phyloP scores from a whole-genome alignment of 2,888 invertebrate genomes.

The Junonia oenone region DNA sequence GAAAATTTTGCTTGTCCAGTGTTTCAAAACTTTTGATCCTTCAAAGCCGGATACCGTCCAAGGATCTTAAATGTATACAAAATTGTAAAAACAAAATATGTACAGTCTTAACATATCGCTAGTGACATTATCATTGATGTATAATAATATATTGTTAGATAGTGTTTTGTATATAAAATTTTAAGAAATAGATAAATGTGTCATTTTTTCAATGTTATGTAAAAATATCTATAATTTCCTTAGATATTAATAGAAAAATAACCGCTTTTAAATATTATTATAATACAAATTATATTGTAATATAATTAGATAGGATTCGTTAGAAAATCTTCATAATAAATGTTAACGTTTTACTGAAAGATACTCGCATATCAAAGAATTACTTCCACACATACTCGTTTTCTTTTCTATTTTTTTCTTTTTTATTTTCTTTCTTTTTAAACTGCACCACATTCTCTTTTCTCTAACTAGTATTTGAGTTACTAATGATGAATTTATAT shows the following conservation, averaged over 20 bases:
- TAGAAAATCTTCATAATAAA: not conserved
- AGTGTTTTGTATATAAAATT: not conserved
- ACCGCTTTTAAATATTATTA: not conserved
- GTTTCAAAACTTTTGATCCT: constrained; percentile 15
- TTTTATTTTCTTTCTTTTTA: too few species aligned
- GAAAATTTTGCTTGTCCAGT: constrained; percentile 22
- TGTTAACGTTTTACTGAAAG: not conserved
- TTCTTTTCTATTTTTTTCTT: too few species aligned
- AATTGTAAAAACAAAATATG: not conserved
- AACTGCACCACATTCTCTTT: too few species aligned
- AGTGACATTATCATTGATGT: not conserved
- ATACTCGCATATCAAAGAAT: not conserved
- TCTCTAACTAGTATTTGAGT: too few species aligned
- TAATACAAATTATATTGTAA: not conserved
- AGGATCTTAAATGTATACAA: constrained; percentile 19
- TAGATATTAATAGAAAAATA: not conserved
- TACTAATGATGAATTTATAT: not conserved
- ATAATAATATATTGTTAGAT: not conserved
- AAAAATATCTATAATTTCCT: not conserved
- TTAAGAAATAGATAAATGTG: not conserved
- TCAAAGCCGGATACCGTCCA: constrained; percentile 24
- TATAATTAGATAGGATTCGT: not conserved
- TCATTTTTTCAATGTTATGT: not conserved
- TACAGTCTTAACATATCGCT: constrained; percentile 20
- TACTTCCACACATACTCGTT: too few species aligned